phyloP scores from a whole-genome alignment of 2,797 vertebrate species.

The Xerus rutilus region DNA sequence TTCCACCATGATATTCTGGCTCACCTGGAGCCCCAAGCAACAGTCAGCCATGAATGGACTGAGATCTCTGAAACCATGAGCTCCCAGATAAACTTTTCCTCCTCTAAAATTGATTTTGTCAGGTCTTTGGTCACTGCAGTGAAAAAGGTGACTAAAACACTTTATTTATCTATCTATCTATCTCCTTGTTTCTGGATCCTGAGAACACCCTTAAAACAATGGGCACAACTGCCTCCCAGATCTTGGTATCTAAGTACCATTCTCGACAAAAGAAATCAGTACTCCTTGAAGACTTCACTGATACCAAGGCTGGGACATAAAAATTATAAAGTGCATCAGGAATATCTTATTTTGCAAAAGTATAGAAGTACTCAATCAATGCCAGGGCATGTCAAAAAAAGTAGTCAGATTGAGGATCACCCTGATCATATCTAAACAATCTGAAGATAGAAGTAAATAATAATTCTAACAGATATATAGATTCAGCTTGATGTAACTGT shows the following conservation, averaged over 20 bases:
- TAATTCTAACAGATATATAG: not conserved
- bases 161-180: not conserved
- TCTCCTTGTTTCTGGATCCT: slow-evolving; percentile 73
- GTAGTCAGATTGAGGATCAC: not conserved
- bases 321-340: not conserved
- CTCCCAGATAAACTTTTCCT: too few species aligned
- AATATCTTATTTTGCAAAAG: not conserved
- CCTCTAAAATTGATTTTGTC: too few species aligned
- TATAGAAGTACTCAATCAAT: not conserved
- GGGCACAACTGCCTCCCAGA: not conserved
- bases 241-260: slow-evolving; percentile 27
- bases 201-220: not conserved
- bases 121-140: too few species aligned
- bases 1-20: too few species aligned
- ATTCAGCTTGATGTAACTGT: not conserved
- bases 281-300: not conserved
- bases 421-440: not conserved
- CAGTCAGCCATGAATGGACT: too few species aligned
- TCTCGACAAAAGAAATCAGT: not conserved
- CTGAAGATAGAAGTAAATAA: not conserved
- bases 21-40: too few species aligned
- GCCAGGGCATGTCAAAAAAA: not conserved
- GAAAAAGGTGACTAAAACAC: too few species aligned
- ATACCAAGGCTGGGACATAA: not conserved
- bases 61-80: too few species aligned